Conservation (phyloP, 2,797 vertebrate species). For the Rhinophrynus dorsalis region DNA sequence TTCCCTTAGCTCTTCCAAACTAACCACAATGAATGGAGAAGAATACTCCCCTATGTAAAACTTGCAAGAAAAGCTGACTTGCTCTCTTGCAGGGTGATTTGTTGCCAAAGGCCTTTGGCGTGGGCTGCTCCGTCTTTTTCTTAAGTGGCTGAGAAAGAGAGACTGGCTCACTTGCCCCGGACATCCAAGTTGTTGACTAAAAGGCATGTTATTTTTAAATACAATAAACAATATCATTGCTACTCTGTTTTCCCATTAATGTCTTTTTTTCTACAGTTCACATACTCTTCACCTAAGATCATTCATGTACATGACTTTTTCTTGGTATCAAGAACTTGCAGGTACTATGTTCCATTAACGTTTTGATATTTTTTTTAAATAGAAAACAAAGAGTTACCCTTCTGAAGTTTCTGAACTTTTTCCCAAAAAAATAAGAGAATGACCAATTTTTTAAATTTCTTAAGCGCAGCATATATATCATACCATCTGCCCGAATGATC, state of each 20-base stretch:
- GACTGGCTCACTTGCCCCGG: conserved; percentile 41
- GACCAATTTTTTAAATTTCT: too few species aligned
- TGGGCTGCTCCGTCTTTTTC: conserved; percentile 60
- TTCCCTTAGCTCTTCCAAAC: background rate
- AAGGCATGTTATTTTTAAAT: conserved; percentile 50
- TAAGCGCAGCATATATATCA: too few species aligned
- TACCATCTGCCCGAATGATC: too few species aligned
- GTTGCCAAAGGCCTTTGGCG: conserved; percentile 48
- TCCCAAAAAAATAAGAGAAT: too few species aligned
- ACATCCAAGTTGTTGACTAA: conserved; percentile 47
- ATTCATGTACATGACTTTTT: background rate
- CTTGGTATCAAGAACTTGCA: background rate
- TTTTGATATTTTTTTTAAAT: too few species aligned
- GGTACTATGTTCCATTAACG: too few species aligned
- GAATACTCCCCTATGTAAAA: background rate
- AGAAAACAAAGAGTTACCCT: too few species aligned
- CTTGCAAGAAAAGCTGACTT: conserved; percentile 42
- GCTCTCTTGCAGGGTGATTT: conserved; percentile 35
- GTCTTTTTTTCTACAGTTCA: background rate
- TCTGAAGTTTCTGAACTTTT: too few species aligned
- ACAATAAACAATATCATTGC: background rate
- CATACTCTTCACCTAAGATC: too few species aligned
- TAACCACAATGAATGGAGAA: background rate
- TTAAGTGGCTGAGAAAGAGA: conserved; percentile 64
- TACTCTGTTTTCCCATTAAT: background rate